These are phyloP conservation scores for Marcusenius ussheri DNA, from an alignment of 2,113 vertebrate genomes.

Conservation along the genomic window DNA sequence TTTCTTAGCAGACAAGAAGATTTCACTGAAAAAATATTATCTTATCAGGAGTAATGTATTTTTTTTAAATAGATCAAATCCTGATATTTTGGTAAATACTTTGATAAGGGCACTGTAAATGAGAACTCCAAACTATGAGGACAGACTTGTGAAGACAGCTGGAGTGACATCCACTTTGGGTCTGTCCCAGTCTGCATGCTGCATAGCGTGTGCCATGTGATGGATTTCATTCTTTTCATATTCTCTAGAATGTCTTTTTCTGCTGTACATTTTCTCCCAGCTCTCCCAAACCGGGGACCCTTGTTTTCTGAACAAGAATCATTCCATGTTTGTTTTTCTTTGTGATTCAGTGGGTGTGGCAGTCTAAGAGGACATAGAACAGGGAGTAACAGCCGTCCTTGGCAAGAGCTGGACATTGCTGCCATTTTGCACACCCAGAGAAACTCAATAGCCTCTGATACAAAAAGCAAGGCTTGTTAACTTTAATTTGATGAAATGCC, in stretches of 20 bases:
- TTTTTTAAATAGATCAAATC: not conserved
- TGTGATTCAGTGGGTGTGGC: conserved; percentile 38
- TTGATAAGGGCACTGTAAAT: not conserved
- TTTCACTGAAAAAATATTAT: not conserved
- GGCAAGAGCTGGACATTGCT: conserved; percentile 11
- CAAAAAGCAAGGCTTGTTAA: conserved; percentile 19
- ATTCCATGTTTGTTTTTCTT: conserved; percentile 35
- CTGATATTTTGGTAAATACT: not conserved
- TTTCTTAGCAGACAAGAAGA: not conserved
- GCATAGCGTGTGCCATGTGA: not conserved
- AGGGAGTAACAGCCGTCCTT: conserved; percentile 30
- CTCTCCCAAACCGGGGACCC: not conserved
- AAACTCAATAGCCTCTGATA: conserved; percentile 28
- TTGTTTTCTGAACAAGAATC: conserved; percentile 31
- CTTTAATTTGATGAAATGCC: conserved; percentile 23
- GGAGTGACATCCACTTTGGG: not conserved
- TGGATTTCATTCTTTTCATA: not conserved
- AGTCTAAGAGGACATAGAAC: conserved; percentile 21
- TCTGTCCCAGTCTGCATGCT: not conserved
- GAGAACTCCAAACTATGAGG: not conserved
- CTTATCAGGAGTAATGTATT: not conserved
- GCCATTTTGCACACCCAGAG: not conserved
- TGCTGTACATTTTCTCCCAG: not conserved
- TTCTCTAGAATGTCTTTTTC: not conserved
- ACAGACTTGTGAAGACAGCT: not conserved